A percentile compares a stretch with the other conserved stretches of the same genome.
These are phyloP conservation scores for Drosophila pseudoananassae DNA, from an alignment of 1,140 invertebrate species.

Conservation along the genomic window DNA sequence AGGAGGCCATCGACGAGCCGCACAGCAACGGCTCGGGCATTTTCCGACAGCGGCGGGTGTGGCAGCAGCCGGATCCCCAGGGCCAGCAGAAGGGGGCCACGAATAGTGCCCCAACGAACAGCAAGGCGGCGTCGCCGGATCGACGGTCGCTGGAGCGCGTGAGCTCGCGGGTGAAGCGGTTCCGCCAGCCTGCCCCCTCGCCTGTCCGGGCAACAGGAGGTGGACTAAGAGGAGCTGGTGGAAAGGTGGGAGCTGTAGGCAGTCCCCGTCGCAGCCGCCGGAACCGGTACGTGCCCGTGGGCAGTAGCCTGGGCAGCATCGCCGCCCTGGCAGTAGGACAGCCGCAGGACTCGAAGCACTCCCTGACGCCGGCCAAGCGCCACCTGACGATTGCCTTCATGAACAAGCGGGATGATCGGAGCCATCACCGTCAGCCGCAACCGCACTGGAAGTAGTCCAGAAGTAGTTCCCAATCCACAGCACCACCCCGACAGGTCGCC, in stretches of 20 bases:
- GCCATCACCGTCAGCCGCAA: neutral
- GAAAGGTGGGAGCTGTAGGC: neutral
- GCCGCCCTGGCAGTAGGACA: constrained; percentile 6
- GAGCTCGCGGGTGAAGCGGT: neutral
- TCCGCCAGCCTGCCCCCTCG: neutral
- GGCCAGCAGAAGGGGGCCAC: too few relatives aligned
- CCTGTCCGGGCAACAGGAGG: too few relatives aligned
- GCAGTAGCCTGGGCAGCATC: constrained; percentile 64
- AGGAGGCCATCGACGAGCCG: constrained; percentile 55
- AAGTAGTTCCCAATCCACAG: too few relatives aligned
- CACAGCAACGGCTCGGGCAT: constrained; percentile 21
- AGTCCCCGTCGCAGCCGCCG: neutral
- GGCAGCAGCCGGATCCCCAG: neutral
- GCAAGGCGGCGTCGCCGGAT: neutral
- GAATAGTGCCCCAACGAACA: neutral
- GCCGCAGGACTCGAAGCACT: constrained; percentile 14
- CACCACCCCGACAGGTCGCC: too few relatives aligned
- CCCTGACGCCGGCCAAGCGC: constrained; percentile 50
- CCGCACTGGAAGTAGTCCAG: constrained; percentile 18
- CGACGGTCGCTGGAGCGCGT: neutral
- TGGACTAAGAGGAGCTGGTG: neutral
- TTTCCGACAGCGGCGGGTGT: neutral
- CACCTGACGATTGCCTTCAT: constrained; percentile 55
- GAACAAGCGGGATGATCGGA: constrained; percentile 14
- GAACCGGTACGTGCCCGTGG: neutral